Base-by-base conservation (phyloP, 2,888 invertebrate species). In the Sericinus montela region DNA sequence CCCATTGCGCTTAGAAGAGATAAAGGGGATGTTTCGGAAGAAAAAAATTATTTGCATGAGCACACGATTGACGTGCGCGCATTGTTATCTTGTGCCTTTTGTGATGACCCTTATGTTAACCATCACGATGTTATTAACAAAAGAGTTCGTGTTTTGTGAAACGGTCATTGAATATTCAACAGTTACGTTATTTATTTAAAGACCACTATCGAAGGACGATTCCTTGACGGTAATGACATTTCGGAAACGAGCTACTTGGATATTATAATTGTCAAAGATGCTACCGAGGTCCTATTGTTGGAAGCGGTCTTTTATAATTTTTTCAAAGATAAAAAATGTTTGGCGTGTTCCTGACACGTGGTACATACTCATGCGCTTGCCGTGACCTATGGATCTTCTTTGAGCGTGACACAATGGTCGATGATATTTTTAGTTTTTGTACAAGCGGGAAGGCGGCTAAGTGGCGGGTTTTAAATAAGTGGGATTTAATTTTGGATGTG, bases 201-300 rank as follows among this genome's bases (percentile, higher is more conserved):
- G 76, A 74, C 70, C 62, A 79, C 67, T 67, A 58, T 81, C 54
- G 54, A 59, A 58, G 53, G 59, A 60, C 56, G 55, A 37, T 36
- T 48, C 30, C 30, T 30, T 55, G 60, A 61, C 65, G 67, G 68
- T 78, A 79, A 80, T 72, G 69, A 56, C 70, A 58, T 72, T 73
- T 53, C 47, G 54, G 55, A 58, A 60, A 53, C 60, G 60, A 58
- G 56, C 60, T 64, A 60, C 72, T 62, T 64, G 68, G 78, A 84
- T 82, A 87, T 86, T 87, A 88, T 87, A 87, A 87, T 88, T 88
- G 87, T 88, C 86, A 87, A 88, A 88, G 88, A 88, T 87, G 88
- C 88, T 88, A 88, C 88, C 80, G 83, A 82, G 74, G 74, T 63
- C 67, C 82, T 72, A 84, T 88, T 88, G 87, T 88, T 78, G 73